Evolutionary conservation across 1,140 invertebrate genomes (phyloP).

Genomic region (Pectinophora gossypiella): DNA sequence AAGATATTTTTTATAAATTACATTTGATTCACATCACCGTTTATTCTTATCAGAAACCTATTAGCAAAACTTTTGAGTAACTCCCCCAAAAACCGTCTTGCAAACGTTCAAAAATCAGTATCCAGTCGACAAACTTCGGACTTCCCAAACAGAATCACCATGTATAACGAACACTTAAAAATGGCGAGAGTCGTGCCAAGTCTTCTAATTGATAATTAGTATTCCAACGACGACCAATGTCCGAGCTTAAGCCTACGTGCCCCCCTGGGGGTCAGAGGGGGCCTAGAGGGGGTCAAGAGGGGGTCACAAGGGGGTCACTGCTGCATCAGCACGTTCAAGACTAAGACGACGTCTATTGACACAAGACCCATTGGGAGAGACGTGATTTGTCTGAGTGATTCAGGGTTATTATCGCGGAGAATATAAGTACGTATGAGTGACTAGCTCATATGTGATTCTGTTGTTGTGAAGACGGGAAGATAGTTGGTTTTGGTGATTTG

Average conservation of each 20-base stretch:
- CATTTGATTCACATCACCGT: no score
- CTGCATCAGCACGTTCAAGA: background rate
- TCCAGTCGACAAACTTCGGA: no score
- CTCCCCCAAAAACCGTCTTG: no score
- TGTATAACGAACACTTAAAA: slow-evolving; percentile 5
- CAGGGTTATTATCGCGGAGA: background rate
- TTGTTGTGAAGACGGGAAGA: no score
- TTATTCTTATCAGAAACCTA: no score
- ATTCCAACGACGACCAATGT: slow-evolving; percentile 34
- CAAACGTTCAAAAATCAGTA: no score
- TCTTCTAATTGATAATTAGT: slow-evolving; percentile 54
- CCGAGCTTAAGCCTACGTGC: slow-evolving; percentile 38
- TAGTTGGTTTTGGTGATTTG: no score
- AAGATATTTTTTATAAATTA: no score
- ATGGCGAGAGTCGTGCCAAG: slow-evolving; percentile 7
- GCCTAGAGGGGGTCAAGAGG: slow-evolving; percentile 3
- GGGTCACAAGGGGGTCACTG: background rate
- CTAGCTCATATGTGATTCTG: background rate
- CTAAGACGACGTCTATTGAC: background rate
- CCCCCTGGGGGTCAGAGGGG: slow-evolving; percentile 1
- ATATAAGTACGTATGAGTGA: background rate
- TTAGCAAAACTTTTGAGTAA: no score
- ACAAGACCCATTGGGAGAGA: background rate
- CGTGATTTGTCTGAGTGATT: slow-evolving; percentile 1
- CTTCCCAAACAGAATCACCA: background rate